These are phyloP conservation scores for Daboia siamensis DNA, from an alignment of 2,113 vertebrate species.

Conservation along the genomic window DNA sequence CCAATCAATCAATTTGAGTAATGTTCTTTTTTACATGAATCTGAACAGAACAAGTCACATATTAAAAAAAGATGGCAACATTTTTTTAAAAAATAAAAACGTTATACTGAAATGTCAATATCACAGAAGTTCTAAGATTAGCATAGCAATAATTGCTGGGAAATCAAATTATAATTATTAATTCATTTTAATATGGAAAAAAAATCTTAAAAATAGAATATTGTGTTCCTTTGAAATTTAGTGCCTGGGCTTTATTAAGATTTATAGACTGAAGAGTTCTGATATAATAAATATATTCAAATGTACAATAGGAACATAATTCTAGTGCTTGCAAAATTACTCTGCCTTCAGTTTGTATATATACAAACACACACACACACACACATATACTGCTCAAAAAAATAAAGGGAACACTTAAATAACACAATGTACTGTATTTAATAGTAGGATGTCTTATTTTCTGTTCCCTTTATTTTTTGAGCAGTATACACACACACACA, in stretches of 20 bases:
- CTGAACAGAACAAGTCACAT: background rate
- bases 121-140: slow-evolving; percentile 22
- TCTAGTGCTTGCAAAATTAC: slow-evolving; percentile 28
- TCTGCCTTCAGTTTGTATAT: no score
- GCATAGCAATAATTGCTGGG: slow-evolving; percentile 30
- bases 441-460: no score
- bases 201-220: slow-evolving; percentile 50
- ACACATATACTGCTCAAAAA: no score
- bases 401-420: no score
- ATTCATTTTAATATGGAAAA: slow-evolving; percentile 47
- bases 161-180: slow-evolving; percentile 39
- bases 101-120: background rate
- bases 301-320: slow-evolving; percentile 46
- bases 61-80: background rate
- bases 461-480: no score
- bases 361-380: no score
- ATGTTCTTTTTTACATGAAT: background rate
- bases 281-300: slow-evolving; percentile 54
- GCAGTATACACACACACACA: no score
- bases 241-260: slow-evolving; percentile 36
- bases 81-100: slow-evolving; percentile 16
- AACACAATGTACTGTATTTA: no score
- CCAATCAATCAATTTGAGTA: background rate
- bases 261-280: slow-evolving; percentile 17
- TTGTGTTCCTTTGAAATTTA: slow-evolving; percentile 33